Conservation (phyloP, 2,113 vertebrate species). For the Vicugna pacos region DNA sequence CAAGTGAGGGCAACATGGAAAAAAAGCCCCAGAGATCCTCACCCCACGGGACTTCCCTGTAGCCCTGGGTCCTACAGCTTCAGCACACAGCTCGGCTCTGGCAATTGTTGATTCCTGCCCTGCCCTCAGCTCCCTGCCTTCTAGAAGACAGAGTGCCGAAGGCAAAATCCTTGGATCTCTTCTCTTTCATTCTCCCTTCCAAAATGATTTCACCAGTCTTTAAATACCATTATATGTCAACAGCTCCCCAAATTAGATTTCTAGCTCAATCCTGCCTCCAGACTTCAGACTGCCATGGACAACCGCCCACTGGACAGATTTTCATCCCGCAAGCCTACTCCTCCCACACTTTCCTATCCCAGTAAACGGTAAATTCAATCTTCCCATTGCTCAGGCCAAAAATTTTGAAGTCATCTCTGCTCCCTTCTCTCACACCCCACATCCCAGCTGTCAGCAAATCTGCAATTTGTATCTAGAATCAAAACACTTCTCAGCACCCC, state of each 20-base stretch:
- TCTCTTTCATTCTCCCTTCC: not conserved
- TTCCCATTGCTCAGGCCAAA: slow-evolving; percentile 5
- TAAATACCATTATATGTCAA: slow-evolving; percentile 41
- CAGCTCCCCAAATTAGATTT: slow-evolving; percentile 47
- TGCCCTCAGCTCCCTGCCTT: not conserved
- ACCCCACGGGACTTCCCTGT: not conserved
- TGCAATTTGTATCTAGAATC: not conserved
- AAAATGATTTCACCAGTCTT: not conserved
- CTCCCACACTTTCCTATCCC: slow-evolving; percentile 32
- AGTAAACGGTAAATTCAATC: slow-evolving; percentile 43
- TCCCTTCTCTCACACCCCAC: not conserved
- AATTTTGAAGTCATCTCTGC: not conserved
- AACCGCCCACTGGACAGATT: slow-evolving; percentile 34
- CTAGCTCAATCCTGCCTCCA: not conserved
- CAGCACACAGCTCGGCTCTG: not conserved
- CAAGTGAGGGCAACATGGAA: not conserved
- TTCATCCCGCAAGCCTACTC: slow-evolving; percentile 14
- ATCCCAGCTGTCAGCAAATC: slow-evolving; percentile 40
- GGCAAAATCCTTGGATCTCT: not conserved
- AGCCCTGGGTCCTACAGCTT: not conserved
- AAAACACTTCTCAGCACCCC: not conserved
- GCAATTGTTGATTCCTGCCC: not conserved
- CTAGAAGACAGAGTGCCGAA: not conserved
- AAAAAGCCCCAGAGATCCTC: not conserved
- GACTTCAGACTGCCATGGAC: not conserved